Evolutionary conservation across 2,797 vertebrate species (phyloP), one percentile per base, ranked within the genome.

Genomic region (Enteromius trimaculatus): DNA sequence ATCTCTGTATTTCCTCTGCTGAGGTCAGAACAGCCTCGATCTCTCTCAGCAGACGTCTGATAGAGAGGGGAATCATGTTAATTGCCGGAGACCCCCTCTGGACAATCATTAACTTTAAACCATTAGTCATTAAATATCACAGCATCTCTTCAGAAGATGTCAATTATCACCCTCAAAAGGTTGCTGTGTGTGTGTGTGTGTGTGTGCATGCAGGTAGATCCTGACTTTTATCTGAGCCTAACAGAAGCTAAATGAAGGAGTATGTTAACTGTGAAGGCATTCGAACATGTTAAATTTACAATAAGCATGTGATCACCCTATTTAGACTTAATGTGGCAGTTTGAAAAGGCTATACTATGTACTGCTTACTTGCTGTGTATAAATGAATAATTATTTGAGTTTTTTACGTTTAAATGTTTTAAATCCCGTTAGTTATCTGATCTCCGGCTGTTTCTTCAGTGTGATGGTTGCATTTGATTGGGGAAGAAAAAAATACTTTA

Each of bases 81-180:
- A 92, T 91, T 89, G 83, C 64, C 88, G 85, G 89, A 90, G 86
- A 88, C 83, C 58, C 72, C 74, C 87, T 91, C 86, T 89, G 89
- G 90, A 80, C 84, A 89, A 88, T 90, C 90, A 91, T 93, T 91
- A 92, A 92, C 89, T 81, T 87, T 86, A 88, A 92, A 88, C 84
- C 88, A 88, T 91, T 86, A 88, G 84, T 71, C 75, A 84, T 86
- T 91, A 90, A 90, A 90, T 78, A 88, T 86, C 88, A 89, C 86
- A 89, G 88, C 87, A 87, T 85, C 86, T 92, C 85, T 90, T 86
- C 87, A 88, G 88, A 89, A 90, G 66, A 89, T 37, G 0, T 82
- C 91, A 92, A 94, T 94, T 93, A 93, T 89, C 75, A 69, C 81
- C 86, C 91, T 87, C 44, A 79, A 44, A 79, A 23, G 70, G 55